Percentiles rank a stretch among this genome's conserved stretches.
phyloP scores from a whole-genome alignment of 2,888 invertebrate genomes.

The Ochropacha duplaris region DNA sequence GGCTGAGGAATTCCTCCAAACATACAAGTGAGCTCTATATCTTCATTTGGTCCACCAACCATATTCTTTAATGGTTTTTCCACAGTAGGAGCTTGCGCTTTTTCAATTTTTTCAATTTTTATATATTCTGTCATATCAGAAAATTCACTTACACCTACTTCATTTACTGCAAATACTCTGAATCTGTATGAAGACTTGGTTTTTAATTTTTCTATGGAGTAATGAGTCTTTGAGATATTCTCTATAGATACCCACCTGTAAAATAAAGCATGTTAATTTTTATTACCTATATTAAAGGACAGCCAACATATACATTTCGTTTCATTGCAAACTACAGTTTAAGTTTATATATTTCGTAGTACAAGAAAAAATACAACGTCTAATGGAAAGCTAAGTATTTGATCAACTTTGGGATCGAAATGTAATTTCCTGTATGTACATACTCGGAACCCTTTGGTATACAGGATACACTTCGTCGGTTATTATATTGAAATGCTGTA shows the following conservation, averaged over 20 bases:
- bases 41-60: conserved; percentile 84
- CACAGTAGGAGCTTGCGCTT: conserved; percentile 85
- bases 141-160: conserved; percentile 88
- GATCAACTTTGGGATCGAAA: no score
- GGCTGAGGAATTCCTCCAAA: conserved; percentile 90
- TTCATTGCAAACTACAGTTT: no score
- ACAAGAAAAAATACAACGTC: no score
- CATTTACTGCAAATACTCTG: conserved; percentile 89
- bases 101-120: conserved; percentile 78
- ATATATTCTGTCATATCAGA: conserved; percentile 86
- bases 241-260: conserved; percentile 86
- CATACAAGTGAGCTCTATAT: conserved; percentile 88
- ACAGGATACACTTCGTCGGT: no score
- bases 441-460: no score
- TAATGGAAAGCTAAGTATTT: no score
- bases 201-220: conserved; percentile 84
- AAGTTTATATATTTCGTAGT: no score
- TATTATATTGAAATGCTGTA: not conserved
- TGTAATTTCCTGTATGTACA: not conserved
- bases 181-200: conserved; percentile 87
- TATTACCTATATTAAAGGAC: no score
- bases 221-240: conserved; percentile 85
- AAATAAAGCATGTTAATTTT: no score
- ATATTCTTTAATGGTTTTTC: conserved; percentile 87
- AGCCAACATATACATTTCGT: no score